These are phyloP conservation scores for Hartigia nigra DNA, from an alignment of 2,888 invertebrate genomes.

Conservation along the genomic window DNA sequence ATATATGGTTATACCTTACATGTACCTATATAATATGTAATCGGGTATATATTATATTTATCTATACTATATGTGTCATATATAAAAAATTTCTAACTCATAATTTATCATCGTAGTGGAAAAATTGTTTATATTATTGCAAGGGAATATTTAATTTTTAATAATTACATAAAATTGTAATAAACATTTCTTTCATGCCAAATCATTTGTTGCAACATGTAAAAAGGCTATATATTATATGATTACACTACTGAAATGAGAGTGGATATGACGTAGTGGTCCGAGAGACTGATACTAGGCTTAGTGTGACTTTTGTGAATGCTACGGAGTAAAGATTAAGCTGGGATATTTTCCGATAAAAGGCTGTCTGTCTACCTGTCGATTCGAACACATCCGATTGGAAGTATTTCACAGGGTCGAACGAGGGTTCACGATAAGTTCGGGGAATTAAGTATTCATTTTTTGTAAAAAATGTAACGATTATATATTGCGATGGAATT, in stretches of 20 bases:
- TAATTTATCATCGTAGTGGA: neutral
- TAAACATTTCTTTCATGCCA: no score
- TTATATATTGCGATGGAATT: neutral
- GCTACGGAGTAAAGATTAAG: no score
- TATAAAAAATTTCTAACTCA: neutral
- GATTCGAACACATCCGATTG: neutral
- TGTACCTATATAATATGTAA: no score
- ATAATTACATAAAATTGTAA: no score
- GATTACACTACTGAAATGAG: no score
- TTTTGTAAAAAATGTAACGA: neutral
- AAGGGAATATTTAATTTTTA: neutral
- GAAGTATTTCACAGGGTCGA: neutral
- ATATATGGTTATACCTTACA: neutral
- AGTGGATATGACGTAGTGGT: no score
- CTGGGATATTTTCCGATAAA: neutral
- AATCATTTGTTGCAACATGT: no score
- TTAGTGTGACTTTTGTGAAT: no score
- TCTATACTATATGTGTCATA: no score
- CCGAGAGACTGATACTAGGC: no score
- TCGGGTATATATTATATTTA: no score
- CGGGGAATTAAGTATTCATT: neutral
- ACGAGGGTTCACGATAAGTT: neutral
- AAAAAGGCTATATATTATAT: no score
- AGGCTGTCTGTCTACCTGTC: neutral
- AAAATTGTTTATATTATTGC: neutral